These are phyloP conservation scores for Dolichoris vasculosae DNA, from an alignment of 1,140 invertebrate species.

Conservation along the genomic window DNA sequence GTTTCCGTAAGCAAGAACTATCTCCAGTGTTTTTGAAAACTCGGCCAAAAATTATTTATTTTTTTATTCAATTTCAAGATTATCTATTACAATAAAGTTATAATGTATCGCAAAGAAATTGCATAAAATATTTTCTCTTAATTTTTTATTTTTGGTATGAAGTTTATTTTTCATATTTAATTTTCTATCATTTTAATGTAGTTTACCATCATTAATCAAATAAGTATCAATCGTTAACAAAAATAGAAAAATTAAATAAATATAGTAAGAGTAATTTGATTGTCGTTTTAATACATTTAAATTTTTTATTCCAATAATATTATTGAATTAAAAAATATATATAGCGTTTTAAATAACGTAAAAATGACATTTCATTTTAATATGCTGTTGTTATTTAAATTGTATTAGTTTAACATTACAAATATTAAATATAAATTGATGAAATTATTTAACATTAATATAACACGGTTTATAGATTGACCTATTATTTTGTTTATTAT, in stretches of 20 bases:
- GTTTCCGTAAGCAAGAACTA: not conserved
- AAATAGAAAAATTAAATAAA: not conserved
- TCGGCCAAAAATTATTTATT: not conserved
- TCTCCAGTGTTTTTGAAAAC: not conserved
- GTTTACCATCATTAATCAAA: not conserved
- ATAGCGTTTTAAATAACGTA: too few species aligned
- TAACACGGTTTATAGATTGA: too few species aligned
- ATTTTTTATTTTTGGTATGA: not conserved
- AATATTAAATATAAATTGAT: too few species aligned
- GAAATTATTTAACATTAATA: too few species aligned
- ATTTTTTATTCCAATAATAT: too few species aligned
- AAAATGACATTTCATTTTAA: too few species aligned
- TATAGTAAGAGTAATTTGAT: not conserved
- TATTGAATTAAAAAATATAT: too few species aligned
- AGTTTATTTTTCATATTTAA: not conserved
- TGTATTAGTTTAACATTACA: too few species aligned
- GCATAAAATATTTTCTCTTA: not conserved
- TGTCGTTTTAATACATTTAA: too few species aligned
- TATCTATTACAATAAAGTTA: not conserved
- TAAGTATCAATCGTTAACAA: not conserved
- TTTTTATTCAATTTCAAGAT: not conserved
- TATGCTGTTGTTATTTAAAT: too few species aligned
- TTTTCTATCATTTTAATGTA: not conserved
- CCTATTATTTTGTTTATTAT: too few species aligned
- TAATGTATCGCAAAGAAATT: not conserved